Evolutionary conservation across 1,140 invertebrate species (phyloP).

Genomic region (Procambarus clarkii): DNA sequence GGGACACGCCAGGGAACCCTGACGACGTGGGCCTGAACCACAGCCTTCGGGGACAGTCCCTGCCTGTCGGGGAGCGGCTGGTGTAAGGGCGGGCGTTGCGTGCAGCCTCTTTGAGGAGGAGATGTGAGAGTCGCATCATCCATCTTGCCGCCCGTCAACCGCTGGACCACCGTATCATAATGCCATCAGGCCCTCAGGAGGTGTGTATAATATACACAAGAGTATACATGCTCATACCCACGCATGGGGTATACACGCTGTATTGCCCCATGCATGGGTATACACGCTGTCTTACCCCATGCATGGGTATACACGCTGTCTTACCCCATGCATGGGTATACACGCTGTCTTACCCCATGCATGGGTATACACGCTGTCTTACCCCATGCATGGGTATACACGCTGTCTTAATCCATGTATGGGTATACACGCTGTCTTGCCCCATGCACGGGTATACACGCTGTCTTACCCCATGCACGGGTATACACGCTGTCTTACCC

Average conservation of each 20-base stretch:
- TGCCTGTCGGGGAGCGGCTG: not conserved
- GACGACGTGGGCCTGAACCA: not conserved
- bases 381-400: no score
- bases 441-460: no score
- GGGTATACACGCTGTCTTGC: no score
- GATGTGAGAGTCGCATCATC: slow-evolving; percentile 14
- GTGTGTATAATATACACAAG: slow-evolving; percentile 26
- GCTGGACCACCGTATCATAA: slow-evolving; percentile 34
- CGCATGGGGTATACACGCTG: not conserved
- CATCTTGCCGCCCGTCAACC: slow-evolving; percentile 31
- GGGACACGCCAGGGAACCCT: not conserved
- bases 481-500: no score
- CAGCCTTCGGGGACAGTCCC: not conserved
- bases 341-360: no score
- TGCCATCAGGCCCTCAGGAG: slow-evolving; percentile 34
- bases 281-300: no score
- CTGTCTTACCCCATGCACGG: no score
- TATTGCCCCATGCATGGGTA: no score
- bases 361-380: no score
- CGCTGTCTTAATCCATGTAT: no score
- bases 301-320: no score
- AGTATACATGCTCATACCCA: not conserved
- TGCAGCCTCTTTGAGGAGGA: slow-evolving; percentile 40
- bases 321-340: no score
- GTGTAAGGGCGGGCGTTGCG: slow-evolving; percentile 21